Evolutionary conservation across 2,113 vertebrate genomes (phyloP).

Genomic region (Psettodes erumei): DNA sequence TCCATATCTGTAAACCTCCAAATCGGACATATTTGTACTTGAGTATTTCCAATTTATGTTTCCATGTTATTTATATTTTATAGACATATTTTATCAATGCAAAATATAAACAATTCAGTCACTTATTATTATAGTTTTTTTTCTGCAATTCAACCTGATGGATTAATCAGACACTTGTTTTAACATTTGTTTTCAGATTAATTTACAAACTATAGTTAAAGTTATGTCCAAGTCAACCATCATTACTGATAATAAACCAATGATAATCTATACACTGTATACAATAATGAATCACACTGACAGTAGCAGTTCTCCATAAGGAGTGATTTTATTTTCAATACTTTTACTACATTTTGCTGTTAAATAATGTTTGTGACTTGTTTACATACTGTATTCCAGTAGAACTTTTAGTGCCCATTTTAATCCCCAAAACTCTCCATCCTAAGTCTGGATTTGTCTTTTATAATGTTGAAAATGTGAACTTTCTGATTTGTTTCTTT

Average conservation of each 20-base stretch:
- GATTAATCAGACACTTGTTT: not conserved
- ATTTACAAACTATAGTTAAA: not conserved
- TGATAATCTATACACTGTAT: not conserved
- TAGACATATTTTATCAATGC: not conserved
- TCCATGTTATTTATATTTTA: not conserved
- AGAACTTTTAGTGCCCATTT: not conserved
- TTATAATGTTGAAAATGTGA: not conserved
- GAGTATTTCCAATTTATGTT: not conserved
- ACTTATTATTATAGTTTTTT: no score
- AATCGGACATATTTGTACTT: no score
- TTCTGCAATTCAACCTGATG: no score
- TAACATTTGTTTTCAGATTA: not conserved
- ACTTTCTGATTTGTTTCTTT: not conserved
- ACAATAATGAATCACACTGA: not conserved
- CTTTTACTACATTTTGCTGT: not conserved
- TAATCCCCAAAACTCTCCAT: not conserved
- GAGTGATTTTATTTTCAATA: not conserved
- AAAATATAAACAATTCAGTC: no score
- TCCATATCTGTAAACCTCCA: not conserved
- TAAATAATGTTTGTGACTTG: not conserved
- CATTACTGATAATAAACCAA: not conserved
- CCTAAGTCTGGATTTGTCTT: constrained; percentile 1
- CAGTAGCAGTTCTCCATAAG: not conserved
- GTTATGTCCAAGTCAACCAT: not conserved
- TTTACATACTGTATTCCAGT: no score